Percentiles rank a stretch among this genome's conserved stretches.
phyloP scores from a whole-genome alignment of 2,797 vertebrate species.

The Bradypodion ventrale region DNA sequence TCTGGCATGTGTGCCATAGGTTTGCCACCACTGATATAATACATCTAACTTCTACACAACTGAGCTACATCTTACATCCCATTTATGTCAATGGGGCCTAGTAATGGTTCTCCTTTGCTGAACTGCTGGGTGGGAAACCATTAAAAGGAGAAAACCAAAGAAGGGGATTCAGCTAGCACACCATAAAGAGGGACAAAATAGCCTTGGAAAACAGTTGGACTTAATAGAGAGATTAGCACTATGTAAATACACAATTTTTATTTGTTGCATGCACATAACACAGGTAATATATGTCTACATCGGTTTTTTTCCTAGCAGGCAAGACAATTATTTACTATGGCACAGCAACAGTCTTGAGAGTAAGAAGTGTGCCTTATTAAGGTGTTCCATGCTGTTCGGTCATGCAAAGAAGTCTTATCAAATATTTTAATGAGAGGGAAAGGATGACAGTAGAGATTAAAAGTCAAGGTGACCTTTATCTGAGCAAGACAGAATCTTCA shows the following conservation, averaged over 20 bases:
- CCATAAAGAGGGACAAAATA: constrained; percentile 7
- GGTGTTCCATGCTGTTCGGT: constrained; percentile 67
- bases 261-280: constrained; percentile 43
- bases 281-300: constrained; percentile 54
- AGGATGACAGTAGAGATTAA: constrained; percentile 70
- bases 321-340: constrained; percentile 61
- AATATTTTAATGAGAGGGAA: constrained; percentile 80
- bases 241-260: constrained; percentile 40
- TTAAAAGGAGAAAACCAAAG: too few species aligned
- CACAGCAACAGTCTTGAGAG: constrained; percentile 50
- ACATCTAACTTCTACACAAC: too few species aligned
- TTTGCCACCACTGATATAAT: too few species aligned
- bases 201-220: constrained; percentile 24
- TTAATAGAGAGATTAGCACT: constrained; percentile 33
- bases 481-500: constrained; percentile 62
- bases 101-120: neutral
- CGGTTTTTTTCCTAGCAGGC: constrained; percentile 49
- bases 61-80: neutral
- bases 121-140: neutral
- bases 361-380: constrained; percentile 58
- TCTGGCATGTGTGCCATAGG: too few species aligned
- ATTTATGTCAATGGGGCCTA: neutral
- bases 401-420: constrained; percentile 79
- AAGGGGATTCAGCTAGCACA: constrained; percentile 12
- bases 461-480: constrained; percentile 78